Evolutionary conservation across 2,113 vertebrate species (phyloP), one percentile per base, ranked within the genome.

Genomic region (Odocoileus virginianus): DNA sequence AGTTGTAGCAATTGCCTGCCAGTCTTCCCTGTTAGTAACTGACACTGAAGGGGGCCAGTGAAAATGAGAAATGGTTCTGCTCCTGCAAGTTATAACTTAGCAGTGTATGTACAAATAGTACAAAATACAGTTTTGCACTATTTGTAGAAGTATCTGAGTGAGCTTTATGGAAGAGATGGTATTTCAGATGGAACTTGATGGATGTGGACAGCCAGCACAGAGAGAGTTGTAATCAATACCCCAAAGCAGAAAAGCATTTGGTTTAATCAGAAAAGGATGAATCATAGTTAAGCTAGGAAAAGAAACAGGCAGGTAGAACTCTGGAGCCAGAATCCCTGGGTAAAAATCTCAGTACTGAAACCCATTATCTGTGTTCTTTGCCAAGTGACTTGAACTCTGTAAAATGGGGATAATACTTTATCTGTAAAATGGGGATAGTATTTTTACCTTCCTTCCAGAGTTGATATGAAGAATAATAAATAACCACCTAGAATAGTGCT

Each of bases 181-280:
- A 89, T 92, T 94, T 95, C 83, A 94, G 60, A 54, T 91, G 30
- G 43, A 64, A 64, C 78, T 94, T 58, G 15, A 67, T 94, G 58
- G 1, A 40, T 82, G 30, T 87, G 40, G 45, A 54, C 64, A 84
- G 5, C 21, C 91, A 14, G 36, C 47, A 78, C 27, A n/a, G 15
- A 50, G 27, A 92, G 86, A 74, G n/a, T 23, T 89, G 7, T 54
- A 85, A 96, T 3, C n/a, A 86, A 67, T 55, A 60, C 60, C 12
- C 27, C 10, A 82, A 92, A 89, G n/a, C 16, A 54, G 50, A 55
- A 83, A 81, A 50, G 2, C 16, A 30, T 14, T 55, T 90, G 52
- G 28, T 95, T 87, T 27, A 40, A 27, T 76, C 27, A 93, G 23
- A 45, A 23, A 76, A 86, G 76, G 47, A 17, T 74, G 17, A 71